phyloP scores from a whole-genome alignment of 2,888 invertebrate species.

The Andricus curvator region DNA sequence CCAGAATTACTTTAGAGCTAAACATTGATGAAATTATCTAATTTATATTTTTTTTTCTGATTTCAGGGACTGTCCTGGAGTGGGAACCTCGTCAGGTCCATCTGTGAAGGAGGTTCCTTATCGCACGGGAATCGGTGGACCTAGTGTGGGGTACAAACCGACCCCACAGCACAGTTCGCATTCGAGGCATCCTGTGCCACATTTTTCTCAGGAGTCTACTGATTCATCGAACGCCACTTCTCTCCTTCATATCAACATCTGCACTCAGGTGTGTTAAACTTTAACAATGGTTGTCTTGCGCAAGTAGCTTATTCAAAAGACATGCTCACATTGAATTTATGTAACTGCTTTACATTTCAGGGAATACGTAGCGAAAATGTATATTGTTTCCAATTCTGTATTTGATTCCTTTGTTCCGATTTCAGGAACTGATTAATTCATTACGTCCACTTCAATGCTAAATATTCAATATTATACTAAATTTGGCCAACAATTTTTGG shows the following conservation, averaged over 20 bases:
- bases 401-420: background rate
- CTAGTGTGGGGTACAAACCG: slow-evolving; percentile 72
- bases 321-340: background rate
- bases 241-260: slow-evolving; percentile 81
- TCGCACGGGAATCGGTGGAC: slow-evolving; percentile 72
- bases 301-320: background rate
- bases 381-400: background rate
- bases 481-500: background rate
- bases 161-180: slow-evolving; percentile 72
- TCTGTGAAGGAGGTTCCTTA: slow-evolving; percentile 74
- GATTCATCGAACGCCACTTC: slow-evolving; percentile 78
- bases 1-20: background rate
- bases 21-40: background rate
- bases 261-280: slow-evolving; percentile 77
- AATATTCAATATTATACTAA: background rate
- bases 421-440: background rate
- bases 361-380: background rate
- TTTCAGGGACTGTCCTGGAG: slow-evolving; percentile 72
- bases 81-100: slow-evolving; percentile 73
- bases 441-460: background rate
- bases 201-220: slow-evolving; percentile 71
- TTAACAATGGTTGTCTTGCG: slow-evolving; percentile 8
- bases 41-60: slow-evolving; percentile 9
- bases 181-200: slow-evolving; percentile 68
- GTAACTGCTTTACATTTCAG: background rate